These are phyloP conservation scores for Antedon mediterranea DNA, from an alignment of 53 echinoderm and acorn worm genomes.

Conservation along the genomic window DNA sequence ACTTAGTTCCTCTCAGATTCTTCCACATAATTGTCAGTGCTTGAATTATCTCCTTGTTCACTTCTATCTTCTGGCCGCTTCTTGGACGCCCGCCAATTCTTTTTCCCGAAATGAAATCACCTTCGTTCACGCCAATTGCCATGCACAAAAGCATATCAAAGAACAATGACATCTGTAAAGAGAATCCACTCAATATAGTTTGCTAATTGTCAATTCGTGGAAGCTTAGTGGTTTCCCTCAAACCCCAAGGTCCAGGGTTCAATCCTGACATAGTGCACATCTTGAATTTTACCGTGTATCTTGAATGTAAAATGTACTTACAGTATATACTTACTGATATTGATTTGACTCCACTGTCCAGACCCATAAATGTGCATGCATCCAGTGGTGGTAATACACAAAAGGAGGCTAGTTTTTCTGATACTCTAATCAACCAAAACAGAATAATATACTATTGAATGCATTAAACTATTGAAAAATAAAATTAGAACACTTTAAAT, in stretches of 20 bases:
- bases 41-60: constrained; percentile 24
- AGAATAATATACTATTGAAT: neutral
- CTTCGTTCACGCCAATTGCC: constrained; percentile 39
- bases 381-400: constrained; percentile 60
- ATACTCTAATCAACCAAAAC: constrained; percentile 27
- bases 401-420: constrained; percentile 56
- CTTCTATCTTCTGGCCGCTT: constrained; percentile 13
- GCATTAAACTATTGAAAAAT: too few species aligned
- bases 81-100: constrained; percentile 35
- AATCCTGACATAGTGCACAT: too few species aligned
- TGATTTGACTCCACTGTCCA: constrained; percentile 87
- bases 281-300: too few species aligned
- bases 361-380: constrained; percentile 92
- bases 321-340: constrained; percentile 44
- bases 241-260: too few species aligned
- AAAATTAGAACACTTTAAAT: neutral
- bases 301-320: too few species aligned
- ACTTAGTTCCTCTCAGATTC: constrained; percentile 40
- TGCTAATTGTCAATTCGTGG: neutral
- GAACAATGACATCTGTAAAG: constrained; percentile 61
- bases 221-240: too few species aligned
- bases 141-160: constrained; percentile 81
- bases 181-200: neutral
- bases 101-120: constrained; percentile 69
- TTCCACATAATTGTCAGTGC: constrained; percentile 64